Conservation (phyloP, 2,113 vertebrate species). For the Boleophthalmus pectinirostris region DNA sequence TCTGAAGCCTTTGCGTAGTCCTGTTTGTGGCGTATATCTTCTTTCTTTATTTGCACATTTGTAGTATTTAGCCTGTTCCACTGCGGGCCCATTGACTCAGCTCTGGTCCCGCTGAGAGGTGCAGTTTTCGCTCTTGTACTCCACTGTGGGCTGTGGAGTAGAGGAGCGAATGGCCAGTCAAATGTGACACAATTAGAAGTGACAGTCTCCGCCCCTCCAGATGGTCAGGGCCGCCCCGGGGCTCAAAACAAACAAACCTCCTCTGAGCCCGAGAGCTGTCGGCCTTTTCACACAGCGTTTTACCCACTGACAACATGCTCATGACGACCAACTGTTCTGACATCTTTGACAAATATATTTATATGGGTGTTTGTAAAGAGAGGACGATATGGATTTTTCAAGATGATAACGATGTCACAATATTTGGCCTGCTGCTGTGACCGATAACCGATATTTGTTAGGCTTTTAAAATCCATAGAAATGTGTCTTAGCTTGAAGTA, state of each 20-base stretch:
- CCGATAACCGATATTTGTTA: too few relatives aligned
- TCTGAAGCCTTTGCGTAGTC: too few relatives aligned
- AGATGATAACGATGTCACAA: too few relatives aligned
- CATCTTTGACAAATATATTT: background rate
- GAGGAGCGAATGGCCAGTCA: constrained; percentile 28
- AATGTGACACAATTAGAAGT: constrained; percentile 49
- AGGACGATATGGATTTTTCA: too few relatives aligned
- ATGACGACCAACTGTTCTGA: background rate
- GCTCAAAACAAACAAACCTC: constrained; percentile 53
- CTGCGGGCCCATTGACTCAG: constrained; percentile 3
- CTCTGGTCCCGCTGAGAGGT: constrained; percentile 4
- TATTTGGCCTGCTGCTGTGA: background rate
- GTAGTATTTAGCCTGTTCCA: background rate
- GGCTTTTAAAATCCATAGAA: too few relatives aligned
- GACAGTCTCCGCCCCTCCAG: constrained; percentile 57
- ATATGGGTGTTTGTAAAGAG: too few relatives aligned
- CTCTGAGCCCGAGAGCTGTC: constrained; percentile 2
- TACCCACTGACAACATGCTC: background rate
- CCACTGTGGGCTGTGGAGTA: background rate
- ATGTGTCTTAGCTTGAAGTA: too few relatives aligned
- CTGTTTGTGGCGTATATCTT: background rate
- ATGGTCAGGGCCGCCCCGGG: constrained; percentile 38
- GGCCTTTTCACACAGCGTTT: background rate
- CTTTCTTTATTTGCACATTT: background rate
- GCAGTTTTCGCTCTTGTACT: constrained; percentile 33